phyloP scores from a whole-genome alignment of 2,113 vertebrate species.

The Seriola dumerili region DNA sequence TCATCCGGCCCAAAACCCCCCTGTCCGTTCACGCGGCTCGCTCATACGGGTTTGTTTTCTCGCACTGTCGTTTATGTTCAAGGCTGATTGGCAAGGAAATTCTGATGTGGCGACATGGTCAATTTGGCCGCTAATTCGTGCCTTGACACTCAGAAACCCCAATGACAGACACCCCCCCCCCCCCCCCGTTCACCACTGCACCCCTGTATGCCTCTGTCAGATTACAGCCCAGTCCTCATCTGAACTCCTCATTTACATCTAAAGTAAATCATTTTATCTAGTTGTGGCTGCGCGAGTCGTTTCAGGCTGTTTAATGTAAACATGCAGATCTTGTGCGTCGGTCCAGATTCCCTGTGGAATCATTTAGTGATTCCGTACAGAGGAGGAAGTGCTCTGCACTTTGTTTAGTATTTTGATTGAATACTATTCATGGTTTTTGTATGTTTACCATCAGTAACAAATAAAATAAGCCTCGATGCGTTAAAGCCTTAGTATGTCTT shows the following conservation, averaged over 20 bases:
- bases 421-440: slow-evolving; percentile 1
- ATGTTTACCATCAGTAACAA: slow-evolving; percentile 7
- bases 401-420: background rate
- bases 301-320: slow-evolving; percentile 57
- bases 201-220: slow-evolving; percentile 66
- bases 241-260: slow-evolving; percentile 71
- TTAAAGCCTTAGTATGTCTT: background rate
- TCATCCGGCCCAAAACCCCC: slow-evolving; percentile 54
- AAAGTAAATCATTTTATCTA: slow-evolving; percentile 67
- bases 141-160: slow-evolving; percentile 51
- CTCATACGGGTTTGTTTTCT: slow-evolving; percentile 57
- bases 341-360: slow-evolving; percentile 17
- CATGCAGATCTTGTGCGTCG: slow-evolving; percentile 44
- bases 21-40: slow-evolving; percentile 6
- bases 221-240: slow-evolving; percentile 72
- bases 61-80: slow-evolving; percentile 70
- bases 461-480: background rate
- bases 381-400: background rate
- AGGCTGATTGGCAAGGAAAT: slow-evolving; percentile 76
- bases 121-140: slow-evolving; percentile 79
- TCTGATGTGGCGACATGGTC: slow-evolving; percentile 79
- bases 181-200: slow-evolving; percentile 6
- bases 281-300: slow-evolving; percentile 23
- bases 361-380: slow-evolving; percentile 2
- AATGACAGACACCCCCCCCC: slow-evolving; percentile 39